Conservation (phyloP, 2,797 vertebrate genomes). For the Heterohyrax brucei region DNA sequence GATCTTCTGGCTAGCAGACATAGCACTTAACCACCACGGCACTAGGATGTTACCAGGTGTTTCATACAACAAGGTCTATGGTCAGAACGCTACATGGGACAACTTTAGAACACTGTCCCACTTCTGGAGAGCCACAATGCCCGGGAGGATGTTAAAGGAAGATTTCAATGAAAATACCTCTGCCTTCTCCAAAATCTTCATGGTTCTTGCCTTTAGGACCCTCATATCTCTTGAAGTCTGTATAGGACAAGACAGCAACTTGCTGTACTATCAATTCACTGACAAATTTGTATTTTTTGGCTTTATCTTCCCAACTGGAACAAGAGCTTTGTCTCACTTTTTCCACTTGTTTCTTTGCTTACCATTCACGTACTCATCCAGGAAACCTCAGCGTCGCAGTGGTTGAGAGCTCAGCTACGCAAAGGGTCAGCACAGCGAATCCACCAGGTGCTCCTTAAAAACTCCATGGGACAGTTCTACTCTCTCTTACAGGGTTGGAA, state of each 20-base stretch:
- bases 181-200: slow-evolving; percentile 33
- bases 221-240: not conserved
- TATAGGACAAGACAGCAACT: not conserved
- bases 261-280: not conserved
- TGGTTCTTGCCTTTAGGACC: not conserved
- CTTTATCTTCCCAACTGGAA: slow-evolving; percentile 27
- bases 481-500: no score
- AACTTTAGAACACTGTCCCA: not conserved
- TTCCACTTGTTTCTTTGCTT: not conserved
- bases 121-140: not conserved
- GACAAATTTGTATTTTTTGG: not conserved
- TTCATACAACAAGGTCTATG: not conserved
- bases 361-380: not conserved
- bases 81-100: not conserved
- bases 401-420: no score
- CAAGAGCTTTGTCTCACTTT: slow-evolving; percentile 40
- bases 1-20: no score
- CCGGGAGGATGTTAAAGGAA: slow-evolving; percentile 31
- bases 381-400: no score
- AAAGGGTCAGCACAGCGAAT: no score
- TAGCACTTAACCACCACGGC: no score
- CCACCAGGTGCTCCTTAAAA: no score
- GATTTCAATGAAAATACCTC: slow-evolving; percentile 49
- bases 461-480: no score
- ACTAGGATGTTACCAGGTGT: not conserved